Evolutionary conservation across 2,113 vertebrate genomes (phyloP).

Genomic region (Lagenorhynchus albirostris): DNA sequence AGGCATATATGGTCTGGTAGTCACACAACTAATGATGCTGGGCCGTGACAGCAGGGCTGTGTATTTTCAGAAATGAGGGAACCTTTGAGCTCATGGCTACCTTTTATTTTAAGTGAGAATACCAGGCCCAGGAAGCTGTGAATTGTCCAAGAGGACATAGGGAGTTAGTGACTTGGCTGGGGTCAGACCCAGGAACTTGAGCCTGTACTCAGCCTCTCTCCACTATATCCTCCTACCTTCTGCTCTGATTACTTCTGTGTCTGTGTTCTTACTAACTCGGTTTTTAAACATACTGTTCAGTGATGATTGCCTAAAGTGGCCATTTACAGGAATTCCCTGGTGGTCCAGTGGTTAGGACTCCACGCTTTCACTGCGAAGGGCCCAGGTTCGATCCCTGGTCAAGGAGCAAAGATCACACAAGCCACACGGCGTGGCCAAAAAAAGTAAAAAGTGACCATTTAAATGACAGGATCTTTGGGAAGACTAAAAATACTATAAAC

Average conservation of each 20-base stretch:
- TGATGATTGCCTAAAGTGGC: background rate
- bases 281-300: background rate
- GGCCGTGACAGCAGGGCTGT: background rate
- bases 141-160: background rate
- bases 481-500: background rate
- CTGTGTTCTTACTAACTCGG: background rate
- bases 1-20: background rate
- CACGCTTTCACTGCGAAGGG: too few species aligned
- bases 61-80: background rate
- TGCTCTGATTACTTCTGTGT: background rate
- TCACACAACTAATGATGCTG: background rate
- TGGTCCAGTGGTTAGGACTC: too few species aligned
- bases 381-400: too few species aligned
- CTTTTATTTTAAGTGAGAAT: background rate
- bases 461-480: background rate
- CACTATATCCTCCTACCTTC: background rate
- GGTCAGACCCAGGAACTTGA: background rate
- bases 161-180: background rate
- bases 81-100: background rate
- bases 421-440: accelerated
- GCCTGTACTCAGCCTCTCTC: background rate
- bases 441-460: background rate
- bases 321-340: background rate
- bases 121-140: background rate
- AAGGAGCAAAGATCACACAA: too few species aligned